A percentile compares a stretch with the other conserved stretches of the same genome.
These are phyloP conservation scores for Hyperoodon ampullatus DNA, from an alignment of 2,113 vertebrate species.

Conservation along the genomic window DNA sequence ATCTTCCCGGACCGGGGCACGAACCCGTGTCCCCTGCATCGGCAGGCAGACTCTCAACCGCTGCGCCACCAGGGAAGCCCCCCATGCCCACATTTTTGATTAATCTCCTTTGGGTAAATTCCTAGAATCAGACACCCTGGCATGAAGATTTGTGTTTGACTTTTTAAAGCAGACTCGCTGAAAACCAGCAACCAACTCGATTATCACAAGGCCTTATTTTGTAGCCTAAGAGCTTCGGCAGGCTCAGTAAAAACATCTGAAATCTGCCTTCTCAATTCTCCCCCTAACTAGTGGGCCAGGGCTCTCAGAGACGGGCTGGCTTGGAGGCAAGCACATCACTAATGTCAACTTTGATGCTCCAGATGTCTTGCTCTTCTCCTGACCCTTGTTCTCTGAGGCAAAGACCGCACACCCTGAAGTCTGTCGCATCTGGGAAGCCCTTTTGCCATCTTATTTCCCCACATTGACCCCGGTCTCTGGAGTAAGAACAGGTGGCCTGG, in stretches of 20 bases:
- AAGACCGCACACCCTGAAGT: not conserved
- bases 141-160: not conserved
- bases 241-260: not conserved
- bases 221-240: not conserved
- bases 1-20: too few relatives aligned
- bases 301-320: not conserved
- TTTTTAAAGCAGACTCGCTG: slow-evolving; percentile 27
- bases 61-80: too few relatives aligned
- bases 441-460: not conserved
- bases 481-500: not conserved
- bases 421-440: not conserved
- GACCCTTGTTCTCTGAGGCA: not conserved
- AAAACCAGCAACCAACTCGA: not conserved
- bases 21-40: too few relatives aligned
- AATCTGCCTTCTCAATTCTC: not conserved
- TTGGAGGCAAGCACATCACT: not conserved
- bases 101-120: slow-evolving; percentile 29
- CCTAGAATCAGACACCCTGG: not conserved
- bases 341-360: not conserved
- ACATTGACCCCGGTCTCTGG: not conserved
- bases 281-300: not conserved
- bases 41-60: too few relatives aligned
- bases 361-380: not conserved
- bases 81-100: not conserved
- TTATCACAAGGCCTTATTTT: not conserved